Evolutionary conservation across 2,888 invertebrate genomes (phyloP).

Genomic region (Heliconius hortense): DNA sequence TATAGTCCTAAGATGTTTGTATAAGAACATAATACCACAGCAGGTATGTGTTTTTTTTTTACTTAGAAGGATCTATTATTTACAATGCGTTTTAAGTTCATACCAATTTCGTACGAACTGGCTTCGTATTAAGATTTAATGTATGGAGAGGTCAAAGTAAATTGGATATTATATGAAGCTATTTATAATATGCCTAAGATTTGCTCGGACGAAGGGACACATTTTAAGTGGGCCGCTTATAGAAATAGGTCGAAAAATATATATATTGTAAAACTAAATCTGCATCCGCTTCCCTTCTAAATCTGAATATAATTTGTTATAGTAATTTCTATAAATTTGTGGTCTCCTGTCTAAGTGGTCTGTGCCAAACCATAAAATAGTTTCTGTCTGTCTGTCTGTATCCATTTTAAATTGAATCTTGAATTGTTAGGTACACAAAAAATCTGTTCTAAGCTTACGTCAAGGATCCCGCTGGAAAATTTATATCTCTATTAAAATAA

Average conservation of each 20-base stretch:
- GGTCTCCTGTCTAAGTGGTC: neutral
- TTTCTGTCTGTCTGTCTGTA: too few species aligned
- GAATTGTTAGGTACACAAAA: too few species aligned
- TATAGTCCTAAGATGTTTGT: neutral
- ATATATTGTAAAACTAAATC: neutral
- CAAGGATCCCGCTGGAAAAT: too few species aligned
- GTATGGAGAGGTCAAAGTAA: neutral
- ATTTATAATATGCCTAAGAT: neutral
- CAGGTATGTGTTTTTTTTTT: slow-evolving; percentile 5
- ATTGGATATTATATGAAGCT: neutral
- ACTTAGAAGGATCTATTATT: neutral
- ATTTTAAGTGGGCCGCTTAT: neutral
- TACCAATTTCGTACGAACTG: neutral
- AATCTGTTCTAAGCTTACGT: too few species aligned
- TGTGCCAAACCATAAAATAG: too few species aligned
- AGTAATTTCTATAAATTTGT: neutral
- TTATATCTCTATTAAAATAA: too few species aligned
- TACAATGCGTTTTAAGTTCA: neutral
- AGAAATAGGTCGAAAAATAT: neutral
- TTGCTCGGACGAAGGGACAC: neutral
- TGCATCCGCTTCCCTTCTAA: neutral
- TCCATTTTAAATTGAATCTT: too few species aligned
- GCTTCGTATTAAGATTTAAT: neutral
- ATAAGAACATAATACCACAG: slow-evolving; percentile 4
- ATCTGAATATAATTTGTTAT: neutral